These are phyloP conservation scores for Lutjanus erythropterus DNA, from an alignment of 2,113 vertebrate genomes.

Conservation along the genomic window DNA sequence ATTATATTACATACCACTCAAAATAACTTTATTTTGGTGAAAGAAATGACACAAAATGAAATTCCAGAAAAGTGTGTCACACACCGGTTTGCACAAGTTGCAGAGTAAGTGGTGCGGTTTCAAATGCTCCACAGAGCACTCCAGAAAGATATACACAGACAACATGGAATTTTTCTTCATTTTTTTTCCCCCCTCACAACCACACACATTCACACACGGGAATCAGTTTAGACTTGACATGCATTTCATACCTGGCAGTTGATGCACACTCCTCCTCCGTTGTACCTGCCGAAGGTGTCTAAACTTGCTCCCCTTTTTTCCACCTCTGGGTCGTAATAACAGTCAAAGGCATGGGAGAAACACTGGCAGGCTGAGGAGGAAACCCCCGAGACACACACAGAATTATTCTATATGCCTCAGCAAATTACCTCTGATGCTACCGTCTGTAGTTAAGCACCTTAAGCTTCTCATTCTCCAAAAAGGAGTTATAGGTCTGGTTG, in stretches of 20 bases:
- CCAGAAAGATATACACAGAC: background rate
- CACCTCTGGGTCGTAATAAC: slow-evolving; percentile 92
- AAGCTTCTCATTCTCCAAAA: slow-evolving; percentile 50
- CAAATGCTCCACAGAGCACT: background rate
- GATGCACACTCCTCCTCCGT: slow-evolving; percentile 95
- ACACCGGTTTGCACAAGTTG: background rate
- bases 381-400: slow-evolving; percentile 57
- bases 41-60: background rate
- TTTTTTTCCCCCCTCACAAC: slow-evolving; percentile 18
- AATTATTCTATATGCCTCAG: slow-evolving; percentile 42
- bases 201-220: slow-evolving; percentile 39
- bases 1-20: background rate
- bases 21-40: background rate
- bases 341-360: slow-evolving; percentile 91
- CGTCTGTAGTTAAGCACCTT: slow-evolving; percentile 45
- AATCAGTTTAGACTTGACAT: slow-evolving; percentile 73
- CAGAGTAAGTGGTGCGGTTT: slow-evolving; percentile 8
- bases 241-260: slow-evolving; percentile 91
- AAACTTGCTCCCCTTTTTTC: slow-evolving; percentile 88
- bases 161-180: slow-evolving; percentile 1
- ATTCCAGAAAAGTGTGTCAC: slow-evolving; percentile 5
- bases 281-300: slow-evolving; percentile 87
- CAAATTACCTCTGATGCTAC: slow-evolving; percentile 44
- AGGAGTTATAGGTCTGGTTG: slow-evolving; percentile 31
- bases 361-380: slow-evolving; percentile 92